phyloP scores from a whole-genome alignment of 2,797 vertebrate genomes.

The Epinephelus awoara region DNA sequence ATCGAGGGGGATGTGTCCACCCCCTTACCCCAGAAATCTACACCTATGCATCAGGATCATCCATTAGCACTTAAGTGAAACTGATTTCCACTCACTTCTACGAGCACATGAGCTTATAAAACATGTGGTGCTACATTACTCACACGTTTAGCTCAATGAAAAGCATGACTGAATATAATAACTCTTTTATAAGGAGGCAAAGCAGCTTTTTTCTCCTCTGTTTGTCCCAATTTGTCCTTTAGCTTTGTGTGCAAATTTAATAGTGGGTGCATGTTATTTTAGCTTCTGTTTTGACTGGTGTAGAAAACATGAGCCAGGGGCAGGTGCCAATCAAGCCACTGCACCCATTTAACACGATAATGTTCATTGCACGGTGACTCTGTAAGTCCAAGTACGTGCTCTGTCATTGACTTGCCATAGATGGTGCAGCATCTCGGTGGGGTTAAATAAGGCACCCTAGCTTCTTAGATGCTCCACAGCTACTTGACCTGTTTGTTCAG shows the following conservation, averaged over 20 bases:
- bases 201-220: conserved; percentile 6
- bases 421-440: conserved; percentile 52
- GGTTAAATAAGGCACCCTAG: conserved; percentile 62
- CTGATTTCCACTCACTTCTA: background rate
- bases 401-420: conserved; percentile 22
- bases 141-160: conserved; percentile 37
- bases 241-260: conserved; percentile 27
- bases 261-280: conserved; percentile 19
- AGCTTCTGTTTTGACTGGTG: conserved; percentile 29
- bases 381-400: conserved; percentile 12
- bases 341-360: background rate
- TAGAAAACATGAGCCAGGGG: background rate
- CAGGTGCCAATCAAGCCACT: conserved; percentile 26
- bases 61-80: conserved; percentile 12
- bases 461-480: conserved; percentile 72
- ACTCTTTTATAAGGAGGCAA: conserved; percentile 32
- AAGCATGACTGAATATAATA: conserved; percentile 43
- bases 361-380: background rate
- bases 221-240: conserved; percentile 25
- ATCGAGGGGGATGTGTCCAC: no score
- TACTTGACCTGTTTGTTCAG: conserved; percentile 86
- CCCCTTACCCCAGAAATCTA: no score
- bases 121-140: conserved; percentile 22
- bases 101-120: conserved; percentile 7
- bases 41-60: background rate